Evolutionary conservation across 2,888 invertebrate species (phyloP), one percentile per base, ranked within the genome.

Genomic region (Cephus rjabovi): DNA sequence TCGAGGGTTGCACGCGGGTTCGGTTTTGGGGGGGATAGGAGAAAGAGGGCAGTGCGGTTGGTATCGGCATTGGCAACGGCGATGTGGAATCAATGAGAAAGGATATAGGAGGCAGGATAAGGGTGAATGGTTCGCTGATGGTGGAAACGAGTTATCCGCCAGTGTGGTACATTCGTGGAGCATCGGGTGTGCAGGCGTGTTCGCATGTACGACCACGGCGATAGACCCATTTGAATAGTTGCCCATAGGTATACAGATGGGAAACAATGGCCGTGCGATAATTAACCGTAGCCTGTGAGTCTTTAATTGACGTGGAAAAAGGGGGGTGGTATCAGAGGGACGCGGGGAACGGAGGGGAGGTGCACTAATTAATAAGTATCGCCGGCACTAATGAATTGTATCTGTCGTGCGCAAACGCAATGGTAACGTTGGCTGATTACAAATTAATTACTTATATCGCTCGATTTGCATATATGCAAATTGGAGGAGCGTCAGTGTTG

Each of bases 361-460:
- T 9, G 23, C 56, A 56, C 56, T 56, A 83, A 83, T 87, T 87
- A 89, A 89, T 89, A 89, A 89, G 86, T 88, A 90, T 87, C 84
- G 78, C 79, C 79, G 69, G 75, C 77, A 81, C 87, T 90, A 90
- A 90, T 90, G 90, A 90, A 90, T 90, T 87, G 89, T 88, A 87
- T 86, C 88, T 86, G 87, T 87, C 86, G 84, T 80, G 82, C 81
- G 85, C 85, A 86, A 56, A 86, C 84, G 83, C 84, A 82, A 85
- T 83, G 85, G 86, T 87, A 87, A 87, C 86, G 83, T 83, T 81
- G 81, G 84, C 87, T 89, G 89, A 90, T 90, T 89, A 88, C 88
- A 86, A 91, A 90, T 90, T 90, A 91, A 91, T 91, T 91, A 90
- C 89, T 90, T 90, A 87, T 91, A 91, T 90, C 89, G 84, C 80